A percentile compares a stretch with the other conserved stretches of the same genome.
Evolutionary conservation across 2,888 invertebrate genomes (phyloP).

Genomic region (Volucella inflata): DNA sequence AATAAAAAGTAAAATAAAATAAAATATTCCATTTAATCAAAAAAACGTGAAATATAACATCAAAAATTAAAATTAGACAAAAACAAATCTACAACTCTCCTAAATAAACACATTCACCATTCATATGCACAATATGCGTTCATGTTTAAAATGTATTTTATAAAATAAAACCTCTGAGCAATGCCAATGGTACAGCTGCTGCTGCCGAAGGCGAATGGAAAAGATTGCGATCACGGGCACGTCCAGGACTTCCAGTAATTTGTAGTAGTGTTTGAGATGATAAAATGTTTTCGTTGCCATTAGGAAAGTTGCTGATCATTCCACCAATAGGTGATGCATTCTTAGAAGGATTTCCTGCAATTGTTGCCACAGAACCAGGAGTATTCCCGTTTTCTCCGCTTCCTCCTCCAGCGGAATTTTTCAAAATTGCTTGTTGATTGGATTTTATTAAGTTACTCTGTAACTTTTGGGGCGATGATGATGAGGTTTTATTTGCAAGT

Average conservation of each 20-base stretch:
- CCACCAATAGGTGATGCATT: constrained; percentile 75
- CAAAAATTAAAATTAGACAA: constrained; percentile 27
- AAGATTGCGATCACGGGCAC: constrained; percentile 83
- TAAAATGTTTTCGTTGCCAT: constrained; percentile 76
- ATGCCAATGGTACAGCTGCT: constrained; percentile 82
- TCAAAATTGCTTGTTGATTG: constrained; percentile 72
- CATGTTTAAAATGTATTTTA: constrained; percentile 45
- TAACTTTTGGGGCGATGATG: constrained; percentile 67
- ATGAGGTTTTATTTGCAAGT: neutral
- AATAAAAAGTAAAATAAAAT: neutral
- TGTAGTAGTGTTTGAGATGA: constrained; percentile 82
- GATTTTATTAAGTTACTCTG: constrained; percentile 76
- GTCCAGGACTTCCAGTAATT: constrained; percentile 83
- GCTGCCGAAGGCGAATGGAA: constrained; percentile 82
- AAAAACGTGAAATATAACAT: constrained; percentile 4
- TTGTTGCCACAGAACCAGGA: constrained; percentile 51
- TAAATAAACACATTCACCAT: constrained; percentile 58
- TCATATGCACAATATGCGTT: constrained; percentile 48
- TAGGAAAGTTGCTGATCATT: constrained; percentile 66
- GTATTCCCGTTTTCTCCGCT: constrained; percentile 65
- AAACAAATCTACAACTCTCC: constrained; percentile 24
- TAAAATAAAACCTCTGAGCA: constrained; percentile 82
- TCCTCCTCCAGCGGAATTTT: constrained; percentile 64
- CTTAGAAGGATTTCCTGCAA: constrained; percentile 71
- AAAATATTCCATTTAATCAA: constrained; percentile 16